Conservation (phyloP, 1,140 invertebrate species). For the Panagrolaimus sp. region DNA sequence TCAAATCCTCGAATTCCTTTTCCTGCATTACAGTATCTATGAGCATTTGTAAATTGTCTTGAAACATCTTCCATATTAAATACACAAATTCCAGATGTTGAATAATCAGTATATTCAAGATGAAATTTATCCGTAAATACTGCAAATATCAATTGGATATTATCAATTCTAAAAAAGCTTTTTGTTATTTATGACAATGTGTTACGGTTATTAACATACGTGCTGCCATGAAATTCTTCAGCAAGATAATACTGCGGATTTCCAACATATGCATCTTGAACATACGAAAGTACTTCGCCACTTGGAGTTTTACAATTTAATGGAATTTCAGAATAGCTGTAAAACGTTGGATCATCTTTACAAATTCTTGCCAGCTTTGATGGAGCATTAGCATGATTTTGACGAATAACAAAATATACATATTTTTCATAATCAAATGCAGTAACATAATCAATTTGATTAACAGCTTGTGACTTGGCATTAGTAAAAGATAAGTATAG, state of each 20-base stretch:
- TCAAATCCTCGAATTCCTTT: constrained; percentile 38
- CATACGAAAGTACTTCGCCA: constrained; percentile 36
- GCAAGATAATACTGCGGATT: constrained; percentile 55
- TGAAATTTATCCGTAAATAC: constrained; percentile 17
- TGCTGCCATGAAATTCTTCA: constrained; percentile 38
- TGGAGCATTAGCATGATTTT: neutral
- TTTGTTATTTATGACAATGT: constrained; percentile 9
- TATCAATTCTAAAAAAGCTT: constrained; percentile 40
- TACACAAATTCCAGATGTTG: neutral
- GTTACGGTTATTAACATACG: constrained; percentile 22
- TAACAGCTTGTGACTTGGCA: neutral
- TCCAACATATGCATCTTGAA: constrained; percentile 47
- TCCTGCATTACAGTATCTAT: neutral
- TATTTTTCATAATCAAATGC: constrained; percentile 7
- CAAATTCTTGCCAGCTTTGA: constrained; percentile 32
- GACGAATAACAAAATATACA: constrained; percentile 6
- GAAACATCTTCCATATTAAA: neutral
- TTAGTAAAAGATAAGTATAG: neutral
- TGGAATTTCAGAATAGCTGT: constrained; percentile 54
- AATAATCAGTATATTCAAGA: constrained; percentile 10
- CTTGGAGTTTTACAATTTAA: constrained; percentile 41
- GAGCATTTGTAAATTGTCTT: neutral
- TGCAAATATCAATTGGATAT: constrained; percentile 50
- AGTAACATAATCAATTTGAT: neutral
- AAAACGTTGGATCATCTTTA: constrained; percentile 50